Conservation (phyloP, 2,888 invertebrate genomes). For the Cosmopolites sordidus region DNA sequence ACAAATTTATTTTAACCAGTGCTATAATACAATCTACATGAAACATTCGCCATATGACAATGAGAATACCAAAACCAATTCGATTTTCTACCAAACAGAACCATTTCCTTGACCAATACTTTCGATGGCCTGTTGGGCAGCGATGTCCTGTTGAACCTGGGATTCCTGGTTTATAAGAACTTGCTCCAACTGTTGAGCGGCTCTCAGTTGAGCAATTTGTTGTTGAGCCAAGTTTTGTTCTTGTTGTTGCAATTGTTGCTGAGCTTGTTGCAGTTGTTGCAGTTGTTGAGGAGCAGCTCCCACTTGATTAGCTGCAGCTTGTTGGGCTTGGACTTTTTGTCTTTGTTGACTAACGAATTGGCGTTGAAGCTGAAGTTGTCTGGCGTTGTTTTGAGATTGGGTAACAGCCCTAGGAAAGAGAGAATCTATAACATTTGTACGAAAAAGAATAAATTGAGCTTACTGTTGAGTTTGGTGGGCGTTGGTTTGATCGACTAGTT, state of each 20-base stretch:
- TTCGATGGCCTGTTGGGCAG: background rate
- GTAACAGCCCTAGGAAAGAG: slow-evolving; percentile 12
- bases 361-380: slow-evolving; percentile 10
- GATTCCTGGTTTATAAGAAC: slow-evolving; percentile 1
- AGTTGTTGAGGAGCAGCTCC: background rate
- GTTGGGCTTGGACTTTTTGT: slow-evolving; percentile 10
- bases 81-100: too few relatives aligned
- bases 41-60: too few relatives aligned
- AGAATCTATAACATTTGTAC: background rate
- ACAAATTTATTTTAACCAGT: too few relatives aligned
- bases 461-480: slow-evolving; percentile 6
- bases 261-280: slow-evolving; percentile 4
- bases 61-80: too few relatives aligned
- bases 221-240: slow-evolving; percentile 11
- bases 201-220: slow-evolving; percentile 4
- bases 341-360: slow-evolving; percentile 10
- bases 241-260: slow-evolving; percentile 6
- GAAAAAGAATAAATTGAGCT: background rate
- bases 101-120: background rate
- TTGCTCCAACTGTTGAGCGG: slow-evolving; percentile 8
- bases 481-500: slow-evolving; percentile 4
- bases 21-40: too few relatives aligned
- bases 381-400: slow-evolving; percentile 5
- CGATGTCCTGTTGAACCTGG: slow-evolving; percentile 4
- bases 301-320: background rate